A percentile compares a stretch with the other conserved stretches of the same genome.
Conservation (phyloP, 2,797 vertebrate genomes). For the Urophycis tenuis region DNA sequence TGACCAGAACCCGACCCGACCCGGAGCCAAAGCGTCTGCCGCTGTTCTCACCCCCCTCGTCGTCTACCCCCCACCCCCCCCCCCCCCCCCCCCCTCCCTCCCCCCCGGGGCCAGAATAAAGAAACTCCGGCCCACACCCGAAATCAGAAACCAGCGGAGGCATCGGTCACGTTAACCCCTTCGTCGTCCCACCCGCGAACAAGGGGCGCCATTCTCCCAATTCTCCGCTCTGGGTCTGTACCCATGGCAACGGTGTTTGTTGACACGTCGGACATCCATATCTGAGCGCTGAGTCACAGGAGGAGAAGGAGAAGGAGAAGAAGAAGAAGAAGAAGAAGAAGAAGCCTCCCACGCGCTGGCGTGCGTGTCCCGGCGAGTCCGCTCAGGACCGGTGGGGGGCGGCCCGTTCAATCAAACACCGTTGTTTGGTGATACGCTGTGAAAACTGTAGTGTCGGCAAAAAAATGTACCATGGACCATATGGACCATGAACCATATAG, state of each 20-base stretch:
- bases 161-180: constrained; percentile 15
- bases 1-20: background rate
- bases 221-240: constrained; percentile 17
- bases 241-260: constrained; percentile 51
- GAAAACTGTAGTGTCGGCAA: too few species aligned
- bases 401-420: background rate
- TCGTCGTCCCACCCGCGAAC: constrained; percentile 29
- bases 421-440: background rate
- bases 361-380: background rate
- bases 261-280: constrained; percentile 33
- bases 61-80: too few species aligned
- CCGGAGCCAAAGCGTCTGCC: background rate
- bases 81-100: too few species aligned
- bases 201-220: constrained; percentile 45
- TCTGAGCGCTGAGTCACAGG: constrained; percentile 46
- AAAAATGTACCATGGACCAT: too few species aligned
- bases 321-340: too few species aligned
- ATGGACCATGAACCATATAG: too few species aligned
- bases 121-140: constrained; percentile 42
- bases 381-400: too few species aligned
- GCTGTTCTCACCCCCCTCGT: too few species aligned
- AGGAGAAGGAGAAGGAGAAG: too few species aligned
- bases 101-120: constrained; percentile 16
- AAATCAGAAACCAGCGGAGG: constrained; percentile 20
- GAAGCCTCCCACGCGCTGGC: constrained; percentile 21